These are phyloP conservation scores for Pitangus sulphuratus DNA, from an alignment of 2,797 vertebrate genomes.

Conservation along the genomic window DNA sequence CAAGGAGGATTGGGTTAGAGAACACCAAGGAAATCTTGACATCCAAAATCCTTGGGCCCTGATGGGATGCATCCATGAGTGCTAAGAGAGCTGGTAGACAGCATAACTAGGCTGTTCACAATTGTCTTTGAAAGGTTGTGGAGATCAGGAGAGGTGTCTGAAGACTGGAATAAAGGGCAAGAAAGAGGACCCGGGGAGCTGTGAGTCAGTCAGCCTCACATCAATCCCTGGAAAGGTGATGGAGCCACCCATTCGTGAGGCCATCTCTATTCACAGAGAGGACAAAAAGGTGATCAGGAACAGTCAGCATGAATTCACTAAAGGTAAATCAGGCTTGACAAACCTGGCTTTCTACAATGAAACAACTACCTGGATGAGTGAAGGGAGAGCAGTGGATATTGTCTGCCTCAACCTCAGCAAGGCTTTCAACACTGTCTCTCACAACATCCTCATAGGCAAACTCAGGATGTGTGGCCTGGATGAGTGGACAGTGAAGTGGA, in stretches of 20 bases:
- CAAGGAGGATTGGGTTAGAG: background rate
- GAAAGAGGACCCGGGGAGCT: background rate
- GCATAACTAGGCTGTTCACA: background rate
- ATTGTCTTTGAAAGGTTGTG: background rate
- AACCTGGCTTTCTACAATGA: background rate
- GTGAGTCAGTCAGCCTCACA: background rate
- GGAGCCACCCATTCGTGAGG: background rate
- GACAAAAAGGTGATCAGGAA: background rate
- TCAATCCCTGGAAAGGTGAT: background rate
- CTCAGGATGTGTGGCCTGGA: background rate
- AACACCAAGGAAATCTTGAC: background rate
- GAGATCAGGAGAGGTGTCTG: background rate
- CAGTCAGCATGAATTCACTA: background rate
- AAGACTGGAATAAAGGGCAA: background rate
- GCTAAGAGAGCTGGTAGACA: background rate
- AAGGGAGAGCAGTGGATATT: background rate
- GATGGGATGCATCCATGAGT: background rate
- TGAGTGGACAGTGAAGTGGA: background rate
- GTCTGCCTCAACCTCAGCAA: background rate
- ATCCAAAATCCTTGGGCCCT: background rate
- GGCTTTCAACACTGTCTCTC: background rate
- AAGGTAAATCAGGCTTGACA: background rate
- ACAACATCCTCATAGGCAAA: background rate
- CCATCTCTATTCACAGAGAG: background rate
- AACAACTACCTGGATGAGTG: background rate